Evolutionary conservation across 2,113 vertebrate genomes (phyloP).

Genomic region (Mesoclemmys tuberculata): DNA sequence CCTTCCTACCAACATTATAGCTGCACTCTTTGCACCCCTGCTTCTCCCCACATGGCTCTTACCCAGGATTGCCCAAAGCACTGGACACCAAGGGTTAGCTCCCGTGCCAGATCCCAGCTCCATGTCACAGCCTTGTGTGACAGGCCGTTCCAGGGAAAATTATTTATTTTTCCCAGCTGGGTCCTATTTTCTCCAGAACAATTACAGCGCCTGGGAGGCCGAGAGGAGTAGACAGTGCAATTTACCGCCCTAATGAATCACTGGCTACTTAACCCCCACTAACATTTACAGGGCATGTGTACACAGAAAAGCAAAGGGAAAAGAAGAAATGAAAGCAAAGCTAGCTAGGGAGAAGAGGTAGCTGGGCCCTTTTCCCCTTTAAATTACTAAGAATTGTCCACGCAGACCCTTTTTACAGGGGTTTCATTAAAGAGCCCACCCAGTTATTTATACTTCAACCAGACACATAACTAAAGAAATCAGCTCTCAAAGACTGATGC

Average conservation of each 20-base stretch:
- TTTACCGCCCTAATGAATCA: background rate
- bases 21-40: background rate
- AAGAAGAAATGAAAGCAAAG: background rate
- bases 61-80: background rate
- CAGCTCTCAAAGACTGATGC: background rate
- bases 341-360: background rate
- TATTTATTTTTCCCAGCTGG: background rate
- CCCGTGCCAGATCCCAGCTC: background rate
- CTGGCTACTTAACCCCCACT: background rate
- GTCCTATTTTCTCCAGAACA: background rate
- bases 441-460: rapidly evolving
- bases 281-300: background rate
- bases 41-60: background rate
- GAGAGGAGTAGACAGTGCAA: background rate
- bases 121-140: background rate
- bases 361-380: background rate
- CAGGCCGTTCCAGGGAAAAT: background rate
- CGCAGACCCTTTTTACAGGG: rapidly evolving
- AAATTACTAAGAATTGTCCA: background rate
- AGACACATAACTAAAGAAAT: rapidly evolving
- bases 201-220: background rate
- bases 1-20: background rate
- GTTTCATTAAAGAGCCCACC: background rate
- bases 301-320: rapidly evolving
- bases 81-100: background rate